Conservation (phyloP, 2,113 vertebrate genomes). For the Tragelaphus imberbis region DNA sequence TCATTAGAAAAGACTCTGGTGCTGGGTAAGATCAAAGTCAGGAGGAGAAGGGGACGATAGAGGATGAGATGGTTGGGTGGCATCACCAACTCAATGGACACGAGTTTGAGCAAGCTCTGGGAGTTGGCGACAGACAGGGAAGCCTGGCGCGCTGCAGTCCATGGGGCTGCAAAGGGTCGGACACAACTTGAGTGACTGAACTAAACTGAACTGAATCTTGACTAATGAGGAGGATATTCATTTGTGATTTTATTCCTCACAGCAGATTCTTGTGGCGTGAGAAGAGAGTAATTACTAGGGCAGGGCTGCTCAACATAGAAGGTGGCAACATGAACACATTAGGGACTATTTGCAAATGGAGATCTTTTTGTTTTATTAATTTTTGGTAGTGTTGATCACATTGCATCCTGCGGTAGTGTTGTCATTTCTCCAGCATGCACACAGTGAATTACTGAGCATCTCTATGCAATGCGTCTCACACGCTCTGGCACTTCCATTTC, state of each 20-base stretch:
- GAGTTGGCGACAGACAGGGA: neutral
- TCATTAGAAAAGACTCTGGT: neutral
- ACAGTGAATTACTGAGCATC: neutral
- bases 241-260: constrained; percentile 8
- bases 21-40: neutral
- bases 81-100: neutral
- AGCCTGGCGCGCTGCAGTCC: neutral
- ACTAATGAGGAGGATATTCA: neutral
- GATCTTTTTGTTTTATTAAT: neutral
- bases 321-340: neutral
- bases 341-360: neutral
- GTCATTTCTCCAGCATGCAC: neutral
- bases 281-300: neutral
- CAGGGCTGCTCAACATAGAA: neutral
- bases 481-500: constrained; percentile 63
- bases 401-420: neutral
- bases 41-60: neutral
- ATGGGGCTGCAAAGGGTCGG: neutral
- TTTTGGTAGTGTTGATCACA: neutral
- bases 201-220: neutral
- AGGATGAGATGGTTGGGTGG: neutral
- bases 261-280: neutral
- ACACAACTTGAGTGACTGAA: neutral
- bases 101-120: neutral
- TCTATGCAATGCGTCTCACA: constrained; percentile 47